Evolutionary conservation across 2,888 invertebrate species (phyloP).

Genomic region (Ochlodes sylvanus): DNA sequence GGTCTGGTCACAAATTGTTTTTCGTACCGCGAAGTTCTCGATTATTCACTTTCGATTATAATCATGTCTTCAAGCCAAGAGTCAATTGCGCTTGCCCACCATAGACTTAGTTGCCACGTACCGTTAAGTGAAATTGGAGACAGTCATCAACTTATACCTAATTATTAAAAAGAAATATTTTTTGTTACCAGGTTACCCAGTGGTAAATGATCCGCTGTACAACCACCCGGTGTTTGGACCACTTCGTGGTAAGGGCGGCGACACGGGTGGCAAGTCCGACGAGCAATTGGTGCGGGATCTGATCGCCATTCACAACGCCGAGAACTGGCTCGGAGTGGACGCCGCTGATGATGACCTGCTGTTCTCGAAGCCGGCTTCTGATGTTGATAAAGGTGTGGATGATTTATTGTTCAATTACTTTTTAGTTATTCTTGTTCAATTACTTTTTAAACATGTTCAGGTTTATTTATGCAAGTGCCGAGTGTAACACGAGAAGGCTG

Average conservation of each 20-base stretch:
- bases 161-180: no score
- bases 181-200: constrained; percentile 93
- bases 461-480: no score
- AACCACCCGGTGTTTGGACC: constrained; percentile 98
- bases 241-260: constrained; percentile 94
- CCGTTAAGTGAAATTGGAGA: no score
- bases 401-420: no score
- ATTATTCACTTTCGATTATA: no score
- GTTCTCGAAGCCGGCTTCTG: constrained; percentile 90
- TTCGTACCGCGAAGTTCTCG: no score
- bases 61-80: no score
- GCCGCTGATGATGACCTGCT: constrained; percentile 94
- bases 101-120: no score
- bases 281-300: constrained; percentile 95
- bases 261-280: constrained; percentile 94
- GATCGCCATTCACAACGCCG: constrained; percentile 96
- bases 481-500: no score
- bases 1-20: neutral
- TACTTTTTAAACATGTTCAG: no score
- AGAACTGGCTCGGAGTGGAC: constrained; percentile 97
- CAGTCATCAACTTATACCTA: no score
- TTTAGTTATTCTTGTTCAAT: neutral
- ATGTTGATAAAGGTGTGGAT: constrained; percentile 83
- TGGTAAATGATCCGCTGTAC: constrained; percentile 98
- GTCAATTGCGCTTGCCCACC: no score